Evolutionary conservation across 2,797 vertebrate species (phyloP).

Genomic region (Fundulus diaphanus): DNA sequence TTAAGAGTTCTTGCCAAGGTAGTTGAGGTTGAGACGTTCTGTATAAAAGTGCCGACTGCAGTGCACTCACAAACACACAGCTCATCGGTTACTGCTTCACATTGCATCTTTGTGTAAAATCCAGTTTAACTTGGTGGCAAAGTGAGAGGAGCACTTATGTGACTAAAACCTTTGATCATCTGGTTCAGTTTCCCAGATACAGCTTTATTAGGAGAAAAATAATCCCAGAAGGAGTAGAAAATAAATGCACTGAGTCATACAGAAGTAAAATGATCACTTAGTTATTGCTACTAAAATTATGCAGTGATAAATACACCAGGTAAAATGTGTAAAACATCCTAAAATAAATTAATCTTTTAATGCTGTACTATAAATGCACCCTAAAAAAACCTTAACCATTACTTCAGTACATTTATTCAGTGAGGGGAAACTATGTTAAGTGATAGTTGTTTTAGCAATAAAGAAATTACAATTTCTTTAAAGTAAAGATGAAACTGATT

Average conservation of each 20-base stretch:
- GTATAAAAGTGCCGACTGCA: conserved; percentile 20
- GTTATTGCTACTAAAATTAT: not conserved
- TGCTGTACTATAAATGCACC: too few relatives aligned
- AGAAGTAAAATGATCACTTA: not conserved
- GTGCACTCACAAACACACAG: conserved; percentile 28
- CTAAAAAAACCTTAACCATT: too few relatives aligned
- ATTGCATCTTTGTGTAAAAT: conserved; percentile 10
- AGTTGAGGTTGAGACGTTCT: not conserved
- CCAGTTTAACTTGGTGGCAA: not conserved
- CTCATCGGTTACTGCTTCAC: conserved; percentile 3
- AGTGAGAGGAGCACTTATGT: not conserved
- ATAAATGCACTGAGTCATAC: not conserved
- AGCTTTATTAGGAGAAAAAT: not conserved
- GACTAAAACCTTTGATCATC: not conserved
- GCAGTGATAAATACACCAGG: not conserved
- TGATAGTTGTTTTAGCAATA: too few relatives aligned
- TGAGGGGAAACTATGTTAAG: too few relatives aligned
- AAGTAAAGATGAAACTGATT: too few relatives aligned
- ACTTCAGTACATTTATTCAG: too few relatives aligned
- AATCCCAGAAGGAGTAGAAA: not conserved
- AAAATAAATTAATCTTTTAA: too few relatives aligned
- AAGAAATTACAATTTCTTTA: too few relatives aligned
- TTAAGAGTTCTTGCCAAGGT: conserved; percentile 39
- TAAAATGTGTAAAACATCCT: too few relatives aligned
- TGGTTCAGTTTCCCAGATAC: not conserved